A percentile compares a stretch with the other conserved stretches of the same genome.
phyloP scores from a whole-genome alignment of 2,888 invertebrate genomes.

The Dasypogon diadema region DNA sequence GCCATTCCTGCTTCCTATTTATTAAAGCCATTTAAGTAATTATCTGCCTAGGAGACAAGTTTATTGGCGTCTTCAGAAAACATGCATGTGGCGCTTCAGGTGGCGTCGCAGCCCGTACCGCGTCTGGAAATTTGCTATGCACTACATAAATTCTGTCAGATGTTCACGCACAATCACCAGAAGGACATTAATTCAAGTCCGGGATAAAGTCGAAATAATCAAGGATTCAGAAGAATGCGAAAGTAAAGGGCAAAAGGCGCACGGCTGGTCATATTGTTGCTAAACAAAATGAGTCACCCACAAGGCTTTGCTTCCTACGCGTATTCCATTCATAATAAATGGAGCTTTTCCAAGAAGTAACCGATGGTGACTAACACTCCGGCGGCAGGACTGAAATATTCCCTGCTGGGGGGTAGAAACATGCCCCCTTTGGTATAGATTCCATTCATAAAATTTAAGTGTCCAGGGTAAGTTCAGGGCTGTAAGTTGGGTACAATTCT shows the following conservation, averaged over 20 bases:
- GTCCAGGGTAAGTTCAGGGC: not conserved
- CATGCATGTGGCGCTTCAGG: too few species aligned
- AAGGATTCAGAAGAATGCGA: not conserved
- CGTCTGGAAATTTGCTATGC: too few species aligned
- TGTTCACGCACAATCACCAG: too few species aligned
- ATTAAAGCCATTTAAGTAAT: too few species aligned
- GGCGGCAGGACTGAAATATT: too few species aligned
- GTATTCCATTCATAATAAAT: slow-evolving; percentile 40
- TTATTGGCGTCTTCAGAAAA: too few species aligned
- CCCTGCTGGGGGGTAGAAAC: not conserved
- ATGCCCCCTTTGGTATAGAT: too few species aligned
- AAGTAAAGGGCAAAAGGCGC: not conserved
- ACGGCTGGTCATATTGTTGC: not conserved
- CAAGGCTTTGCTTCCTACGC: slow-evolving; percentile 11
- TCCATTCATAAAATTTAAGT: not conserved
- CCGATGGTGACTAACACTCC: slow-evolving; percentile 16
- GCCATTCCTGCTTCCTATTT: too few species aligned
- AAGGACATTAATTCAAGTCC: not conserved
- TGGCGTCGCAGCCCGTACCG: too few species aligned
- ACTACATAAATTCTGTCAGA: too few species aligned
- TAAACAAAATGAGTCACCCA: slow-evolving; percentile 22
- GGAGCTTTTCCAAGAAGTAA: slow-evolving; percentile 36
- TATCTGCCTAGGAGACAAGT: too few species aligned
- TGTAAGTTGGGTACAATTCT: not conserved
- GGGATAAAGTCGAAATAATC: not conserved